Percentiles rank a stretch among this genome's conserved stretches.
Evolutionary conservation across 1,140 invertebrate genomes (phyloP).

Genomic region (Lordiphosa clarofinis): DNA sequence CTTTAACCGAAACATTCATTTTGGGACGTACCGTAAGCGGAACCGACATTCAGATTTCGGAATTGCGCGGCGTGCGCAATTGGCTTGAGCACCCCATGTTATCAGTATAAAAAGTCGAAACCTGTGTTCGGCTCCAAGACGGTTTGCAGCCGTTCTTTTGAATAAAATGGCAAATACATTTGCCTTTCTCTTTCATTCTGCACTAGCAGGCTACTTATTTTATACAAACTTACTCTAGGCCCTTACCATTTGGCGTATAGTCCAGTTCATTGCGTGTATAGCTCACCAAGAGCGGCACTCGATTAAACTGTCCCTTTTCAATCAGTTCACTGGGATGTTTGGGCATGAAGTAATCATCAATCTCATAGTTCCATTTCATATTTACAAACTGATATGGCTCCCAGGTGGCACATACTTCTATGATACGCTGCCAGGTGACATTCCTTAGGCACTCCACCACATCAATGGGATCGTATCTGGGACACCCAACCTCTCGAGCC

Average conservation of each 20-base stretch:
- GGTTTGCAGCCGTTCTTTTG: no score
- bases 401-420: slow-evolving; percentile 43
- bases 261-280: slow-evolving; percentile 84
- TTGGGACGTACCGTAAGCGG: no score
- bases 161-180: no score
- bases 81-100: no score
- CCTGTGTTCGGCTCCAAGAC: no score
- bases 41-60: no score
- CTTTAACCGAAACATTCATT: no score
- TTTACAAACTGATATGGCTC: slow-evolving; percentile 56
- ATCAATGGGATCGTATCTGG: slow-evolving; percentile 42
- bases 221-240: no score
- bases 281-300: slow-evolving; percentile 84
- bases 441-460: slow-evolving; percentile 61
- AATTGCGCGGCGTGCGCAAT: no score
- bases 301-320: slow-evolving; percentile 81
- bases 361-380: slow-evolving; percentile 73
- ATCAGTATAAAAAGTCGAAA: no score
- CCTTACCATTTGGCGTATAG: slow-evolving; percentile 80
- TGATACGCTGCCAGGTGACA: slow-evolving; percentile 52
- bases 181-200: no score
- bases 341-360: slow-evolving; percentile 49
- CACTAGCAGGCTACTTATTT: no score
- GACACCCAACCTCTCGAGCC: slow-evolving; percentile 51
- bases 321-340: slow-evolving; percentile 82